Evolutionary conservation across 2,888 invertebrate species (phyloP).

Genomic region (Selenia dentaria): DNA sequence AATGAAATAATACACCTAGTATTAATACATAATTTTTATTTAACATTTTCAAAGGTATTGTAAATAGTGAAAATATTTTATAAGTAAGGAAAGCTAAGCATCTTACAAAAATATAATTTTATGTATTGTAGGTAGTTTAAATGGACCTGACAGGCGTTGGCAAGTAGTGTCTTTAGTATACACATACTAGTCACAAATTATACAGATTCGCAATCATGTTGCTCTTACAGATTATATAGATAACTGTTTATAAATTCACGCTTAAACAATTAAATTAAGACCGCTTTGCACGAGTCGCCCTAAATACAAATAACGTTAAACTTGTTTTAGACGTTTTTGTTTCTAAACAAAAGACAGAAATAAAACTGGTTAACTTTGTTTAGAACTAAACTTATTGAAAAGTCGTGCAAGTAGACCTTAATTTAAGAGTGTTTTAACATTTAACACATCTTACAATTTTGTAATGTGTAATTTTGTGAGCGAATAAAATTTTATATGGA

Average conservation of each 20-base stretch:
- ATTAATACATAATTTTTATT: conserved; percentile 78
- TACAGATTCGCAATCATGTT: conserved; percentile 7
- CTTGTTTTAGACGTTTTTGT: no score
- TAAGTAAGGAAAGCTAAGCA: conserved; percentile 82
- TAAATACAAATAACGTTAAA: no score
- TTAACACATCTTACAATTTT: conserved; percentile 6
- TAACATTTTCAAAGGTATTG: conserved; percentile 69
- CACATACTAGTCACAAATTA: conserved; percentile 32
- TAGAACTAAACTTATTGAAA: no score
- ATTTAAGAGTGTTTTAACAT: no score
- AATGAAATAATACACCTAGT: conserved; percentile 32
- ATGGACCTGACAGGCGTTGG: conserved; percentile 69
- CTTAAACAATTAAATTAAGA: no score
- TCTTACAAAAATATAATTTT: conserved; percentile 81
- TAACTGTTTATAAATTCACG: no score
- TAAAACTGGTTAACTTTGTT: no score
- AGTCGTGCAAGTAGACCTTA: no score
- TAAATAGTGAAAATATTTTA: conserved; percentile 79
- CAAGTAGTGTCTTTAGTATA: conserved; percentile 49
- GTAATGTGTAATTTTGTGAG: conserved; percentile 17
- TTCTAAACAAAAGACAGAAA: conserved; percentile 8
- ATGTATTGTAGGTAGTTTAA: conserved; percentile 51
- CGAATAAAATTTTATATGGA: conserved; percentile 30
- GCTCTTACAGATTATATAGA: no score
- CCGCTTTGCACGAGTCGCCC: no score